A percentile compares a stretch with the other conserved stretches of the same genome.
These are phyloP conservation scores for Spermophilus dauricus DNA, from an alignment of 2,113 vertebrate genomes.

Conservation along the genomic window DNA sequence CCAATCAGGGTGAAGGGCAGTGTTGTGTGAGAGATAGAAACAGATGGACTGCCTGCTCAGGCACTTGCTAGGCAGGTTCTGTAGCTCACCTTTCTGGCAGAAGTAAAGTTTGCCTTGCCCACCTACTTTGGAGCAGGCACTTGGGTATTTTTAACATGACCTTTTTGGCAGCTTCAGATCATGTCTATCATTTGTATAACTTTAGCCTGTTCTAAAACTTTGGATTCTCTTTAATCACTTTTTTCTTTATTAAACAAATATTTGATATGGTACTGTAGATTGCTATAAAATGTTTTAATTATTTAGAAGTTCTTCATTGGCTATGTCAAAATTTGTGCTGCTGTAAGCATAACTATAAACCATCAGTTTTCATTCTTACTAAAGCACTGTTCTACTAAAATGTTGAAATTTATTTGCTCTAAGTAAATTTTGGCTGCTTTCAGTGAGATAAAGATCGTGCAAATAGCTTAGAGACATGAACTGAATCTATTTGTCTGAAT, in stretches of 20 bases:
- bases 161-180: neutral
- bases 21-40: too few relatives aligned
- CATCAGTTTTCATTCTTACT: neutral
- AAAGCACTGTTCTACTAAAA: conserved; percentile 25
- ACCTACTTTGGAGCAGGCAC: too few relatives aligned
- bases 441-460: neutral
- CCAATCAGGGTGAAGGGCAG: too few relatives aligned
- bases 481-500: neutral
- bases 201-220: conserved; percentile 53
- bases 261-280: neutral
- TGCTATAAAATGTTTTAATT: conserved; percentile 19
- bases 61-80: too few relatives aligned
- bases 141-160: neutral
- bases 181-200: conserved; percentile 9
- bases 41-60: too few relatives aligned
- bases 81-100: too few relatives aligned
- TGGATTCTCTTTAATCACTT: neutral
- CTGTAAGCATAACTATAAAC: neutral
- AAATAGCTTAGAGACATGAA: conserved; percentile 19
- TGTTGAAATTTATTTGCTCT: conserved; percentile 25
- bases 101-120: too few relatives aligned
- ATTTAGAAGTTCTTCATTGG: neutral
- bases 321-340: neutral
- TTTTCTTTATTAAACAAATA: conserved; percentile 25
- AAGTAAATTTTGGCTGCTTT: conserved; percentile 5